Conservation (phyloP, 2,113 vertebrate genomes). For the Neoarius graeffei region DNA sequence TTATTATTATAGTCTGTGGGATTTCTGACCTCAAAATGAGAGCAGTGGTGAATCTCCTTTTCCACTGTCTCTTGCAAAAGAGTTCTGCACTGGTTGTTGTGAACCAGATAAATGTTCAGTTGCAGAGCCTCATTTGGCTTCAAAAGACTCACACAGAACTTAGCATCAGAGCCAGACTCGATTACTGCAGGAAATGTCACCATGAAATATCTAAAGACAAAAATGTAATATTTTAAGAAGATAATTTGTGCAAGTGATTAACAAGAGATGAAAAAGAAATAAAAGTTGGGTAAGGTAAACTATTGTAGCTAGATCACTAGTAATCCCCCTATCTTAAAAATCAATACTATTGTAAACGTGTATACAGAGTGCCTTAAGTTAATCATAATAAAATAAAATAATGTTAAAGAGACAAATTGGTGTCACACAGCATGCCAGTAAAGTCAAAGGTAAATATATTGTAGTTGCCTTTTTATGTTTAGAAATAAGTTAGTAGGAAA, state of each 20-base stretch:
- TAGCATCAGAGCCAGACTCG: slow-evolving; percentile 62
- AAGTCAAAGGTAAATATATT: background rate
- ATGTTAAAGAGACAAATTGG: background rate
- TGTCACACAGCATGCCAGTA: too few species aligned
- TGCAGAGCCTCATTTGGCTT: slow-evolving; percentile 61
- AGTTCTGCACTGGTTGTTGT: slow-evolving; percentile 7
- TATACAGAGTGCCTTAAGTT: background rate
- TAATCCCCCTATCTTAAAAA: background rate
- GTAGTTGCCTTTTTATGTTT: background rate
- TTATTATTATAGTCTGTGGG: background rate
- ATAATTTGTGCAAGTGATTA: background rate
- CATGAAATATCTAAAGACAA: slow-evolving; percentile 48
- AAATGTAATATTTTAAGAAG: background rate
- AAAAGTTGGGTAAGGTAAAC: background rate
- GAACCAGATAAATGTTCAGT: slow-evolving; percentile 59
- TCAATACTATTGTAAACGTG: background rate
- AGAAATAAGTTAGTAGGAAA: background rate
- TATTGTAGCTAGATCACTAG: background rate
- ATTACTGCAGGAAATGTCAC: slow-evolving; percentile 69
- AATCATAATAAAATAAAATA: background rate
- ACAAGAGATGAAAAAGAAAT: background rate
- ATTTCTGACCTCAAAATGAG: slow-evolving; percentile 56
- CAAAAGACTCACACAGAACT: slow-evolving; percentile 65
- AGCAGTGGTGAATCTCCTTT: slow-evolving; percentile 59
- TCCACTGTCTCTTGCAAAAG: slow-evolving; percentile 35